Evolutionary conservation across 2,888 invertebrate species (phyloP).

Genomic region (Philaethria dido): DNA sequence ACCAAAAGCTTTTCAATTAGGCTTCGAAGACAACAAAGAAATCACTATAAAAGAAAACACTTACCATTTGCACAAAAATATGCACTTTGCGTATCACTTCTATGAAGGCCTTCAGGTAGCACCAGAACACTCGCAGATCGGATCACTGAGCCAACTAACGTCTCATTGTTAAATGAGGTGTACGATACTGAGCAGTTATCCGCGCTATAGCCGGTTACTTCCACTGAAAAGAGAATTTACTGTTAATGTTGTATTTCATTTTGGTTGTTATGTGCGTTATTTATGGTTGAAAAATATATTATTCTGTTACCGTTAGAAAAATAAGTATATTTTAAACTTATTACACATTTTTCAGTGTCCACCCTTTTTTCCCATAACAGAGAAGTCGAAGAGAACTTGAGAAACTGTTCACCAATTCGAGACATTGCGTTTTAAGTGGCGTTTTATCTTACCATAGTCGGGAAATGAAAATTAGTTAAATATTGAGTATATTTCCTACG

Average conservation of each 20-base stretch:
- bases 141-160: conserved; percentile 85
- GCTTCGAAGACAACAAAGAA: too few species aligned
- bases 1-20: too few species aligned
- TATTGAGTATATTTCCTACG: too few species aligned
- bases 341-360: too few species aligned
- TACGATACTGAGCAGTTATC: conserved; percentile 85
- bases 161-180: conserved; percentile 82
- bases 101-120: conserved; percentile 85
- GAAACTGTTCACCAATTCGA: too few species aligned
- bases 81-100: conserved; percentile 87
- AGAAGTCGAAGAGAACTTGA: too few species aligned
- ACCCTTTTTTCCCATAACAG: too few species aligned
- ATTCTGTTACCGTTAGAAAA: too few species aligned
- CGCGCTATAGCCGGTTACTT: conserved; percentile 87
- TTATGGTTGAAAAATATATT: neutral
- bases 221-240: conserved; percentile 71
- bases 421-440: too few species aligned
- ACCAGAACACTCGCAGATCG: conserved; percentile 85
- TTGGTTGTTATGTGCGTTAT: neutral
- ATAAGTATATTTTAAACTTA: too few species aligned
- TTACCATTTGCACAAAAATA: conserved; percentile 88
- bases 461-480: too few species aligned
- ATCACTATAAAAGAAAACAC: conserved; percentile 36
- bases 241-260: neutral
- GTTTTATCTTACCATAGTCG: too few species aligned